Evolutionary conservation across 2,113 vertebrate species (phyloP).

Genomic region (Hemiprocne comata): DNA sequence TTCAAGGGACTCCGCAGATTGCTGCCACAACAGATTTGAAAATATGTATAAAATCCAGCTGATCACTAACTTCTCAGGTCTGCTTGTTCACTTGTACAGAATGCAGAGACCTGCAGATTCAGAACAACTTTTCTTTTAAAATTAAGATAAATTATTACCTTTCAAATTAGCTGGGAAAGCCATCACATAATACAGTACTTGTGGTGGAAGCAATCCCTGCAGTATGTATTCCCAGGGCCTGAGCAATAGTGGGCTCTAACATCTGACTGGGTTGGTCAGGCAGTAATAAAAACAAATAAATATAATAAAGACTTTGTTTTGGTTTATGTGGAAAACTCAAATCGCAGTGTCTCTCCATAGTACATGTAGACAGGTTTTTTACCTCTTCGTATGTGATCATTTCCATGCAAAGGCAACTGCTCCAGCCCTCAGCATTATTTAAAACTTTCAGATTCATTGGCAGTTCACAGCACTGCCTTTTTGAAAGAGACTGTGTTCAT

Average conservation of each 20-base stretch:
- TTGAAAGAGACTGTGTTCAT: background rate
- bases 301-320: background rate
- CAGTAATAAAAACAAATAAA: background rate
- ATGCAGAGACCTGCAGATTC: background rate
- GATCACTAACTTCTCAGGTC: background rate
- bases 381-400: background rate
- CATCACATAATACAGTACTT: background rate
- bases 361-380: background rate
- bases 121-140: background rate
- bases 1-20: background rate
- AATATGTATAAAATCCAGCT: background rate
- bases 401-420: background rate
- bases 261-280: background rate
- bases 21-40: background rate
- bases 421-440: background rate
- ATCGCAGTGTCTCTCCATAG: background rate
- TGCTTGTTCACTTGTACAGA: background rate
- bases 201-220: background rate
- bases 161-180: conserved; percentile 3
- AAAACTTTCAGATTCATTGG: background rate
- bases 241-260: background rate
- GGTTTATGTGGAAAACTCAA: background rate
- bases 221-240: background rate
- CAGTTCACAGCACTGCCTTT: background rate
- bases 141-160: background rate